Evolutionary conservation across 2,888 invertebrate genomes (phyloP).

Genomic region (Drosophila flavopinicola): DNA sequence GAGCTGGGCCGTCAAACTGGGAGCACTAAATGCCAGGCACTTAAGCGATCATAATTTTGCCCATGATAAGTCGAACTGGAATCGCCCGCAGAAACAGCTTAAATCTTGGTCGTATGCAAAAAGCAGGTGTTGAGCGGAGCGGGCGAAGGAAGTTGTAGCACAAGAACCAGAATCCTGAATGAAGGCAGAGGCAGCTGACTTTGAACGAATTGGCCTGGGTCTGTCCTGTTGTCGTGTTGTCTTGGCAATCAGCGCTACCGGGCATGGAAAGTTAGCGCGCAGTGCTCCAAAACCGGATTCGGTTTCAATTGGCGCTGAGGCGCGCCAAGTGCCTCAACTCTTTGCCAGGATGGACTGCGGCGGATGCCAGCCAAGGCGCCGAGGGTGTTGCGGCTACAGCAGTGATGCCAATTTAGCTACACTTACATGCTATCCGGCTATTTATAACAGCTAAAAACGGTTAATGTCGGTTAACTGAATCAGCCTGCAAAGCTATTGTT

Average conservation of each 20-base stretch:
- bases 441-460: too few relatives aligned
- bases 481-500: too few relatives aligned
- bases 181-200: slow-evolving; percentile 46
- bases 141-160: not conserved
- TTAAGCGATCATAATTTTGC: slow-evolving; percentile 73
- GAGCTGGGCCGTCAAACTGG: slow-evolving; percentile 31
- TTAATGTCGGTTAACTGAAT: too few relatives aligned
- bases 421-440: too few relatives aligned
- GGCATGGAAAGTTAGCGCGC: slow-evolving; percentile 74
- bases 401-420: too few relatives aligned
- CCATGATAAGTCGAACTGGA: slow-evolving; percentile 69
- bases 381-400: too few relatives aligned
- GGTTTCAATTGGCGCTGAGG: slow-evolving; percentile 63
- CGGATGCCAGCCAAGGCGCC: slow-evolving; percentile 46
- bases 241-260: slow-evolving; percentile 73
- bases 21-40: slow-evolving; percentile 63
- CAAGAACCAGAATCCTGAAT: slow-evolving; percentile 30
- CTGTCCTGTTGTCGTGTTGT: slow-evolving; percentile 15
- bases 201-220: slow-evolving; percentile 58
- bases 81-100: slow-evolving; percentile 47
- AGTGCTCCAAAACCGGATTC: slow-evolving; percentile 66
- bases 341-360: slow-evolving; percentile 57
- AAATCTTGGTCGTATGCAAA: slow-evolving; percentile 24
- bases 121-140: not conserved
- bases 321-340: slow-evolving; percentile 29